Conservation (phyloP, 2,888 invertebrate genomes). For the Melanchra persicariae region DNA sequence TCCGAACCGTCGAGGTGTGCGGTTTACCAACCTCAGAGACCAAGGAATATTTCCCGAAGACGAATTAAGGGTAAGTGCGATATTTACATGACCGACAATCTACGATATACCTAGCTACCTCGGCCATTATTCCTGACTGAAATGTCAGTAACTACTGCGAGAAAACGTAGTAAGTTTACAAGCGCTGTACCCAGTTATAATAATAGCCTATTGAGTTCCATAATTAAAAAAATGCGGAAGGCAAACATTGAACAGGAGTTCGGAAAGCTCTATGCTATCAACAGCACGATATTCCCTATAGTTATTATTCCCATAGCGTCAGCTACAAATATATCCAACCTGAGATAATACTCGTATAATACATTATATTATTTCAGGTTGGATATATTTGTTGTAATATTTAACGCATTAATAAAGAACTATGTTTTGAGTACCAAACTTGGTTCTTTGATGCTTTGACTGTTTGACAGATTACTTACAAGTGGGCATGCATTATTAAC, state of each 20-base stretch:
- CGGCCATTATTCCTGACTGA: too few relatives aligned
- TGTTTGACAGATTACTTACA: background rate
- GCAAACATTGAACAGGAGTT: background rate
- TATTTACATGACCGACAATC: too few relatives aligned
- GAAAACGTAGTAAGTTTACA: background rate
- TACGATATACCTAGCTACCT: background rate
- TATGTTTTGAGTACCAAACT: too few relatives aligned
- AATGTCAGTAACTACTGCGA: background rate
- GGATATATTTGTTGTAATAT: too few relatives aligned
- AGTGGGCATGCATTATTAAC: background rate
- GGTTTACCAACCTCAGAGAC: constrained; percentile 93
- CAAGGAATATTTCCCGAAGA: constrained; percentile 93
- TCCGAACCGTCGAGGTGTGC: constrained; percentile 91
- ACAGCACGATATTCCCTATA: too few relatives aligned
- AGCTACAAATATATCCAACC: too few relatives aligned
- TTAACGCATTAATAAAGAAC: too few relatives aligned
- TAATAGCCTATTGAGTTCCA: too few relatives aligned
- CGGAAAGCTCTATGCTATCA: background rate
- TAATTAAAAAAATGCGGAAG: background rate
- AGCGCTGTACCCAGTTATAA: background rate
- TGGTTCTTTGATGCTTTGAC: too few relatives aligned
- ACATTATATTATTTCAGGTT: too few relatives aligned
- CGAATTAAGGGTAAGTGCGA: constrained; percentile 80
- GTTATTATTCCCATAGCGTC: too few relatives aligned
- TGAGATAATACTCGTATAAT: too few relatives aligned